These are phyloP conservation scores for Hyperoplus immaculatus DNA, from an alignment of 2,797 vertebrate genomes.

Conservation along the genomic window DNA sequence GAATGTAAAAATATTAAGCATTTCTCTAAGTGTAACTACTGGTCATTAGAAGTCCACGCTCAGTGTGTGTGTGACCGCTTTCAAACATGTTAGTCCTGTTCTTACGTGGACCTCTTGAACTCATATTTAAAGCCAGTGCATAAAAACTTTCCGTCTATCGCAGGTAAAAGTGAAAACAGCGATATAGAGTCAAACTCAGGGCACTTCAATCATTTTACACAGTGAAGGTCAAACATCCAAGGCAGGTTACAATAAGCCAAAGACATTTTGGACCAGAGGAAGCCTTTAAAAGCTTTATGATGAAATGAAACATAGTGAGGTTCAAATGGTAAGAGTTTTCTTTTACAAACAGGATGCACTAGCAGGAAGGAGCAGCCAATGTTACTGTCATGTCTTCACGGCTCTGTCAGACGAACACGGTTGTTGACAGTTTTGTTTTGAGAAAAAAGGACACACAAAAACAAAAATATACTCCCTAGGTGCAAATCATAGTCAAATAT, in stretches of 20 bases:
- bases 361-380: conserved; percentile 20
- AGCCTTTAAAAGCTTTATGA: conserved; percentile 17
- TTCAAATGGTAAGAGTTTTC: conserved; percentile 27
- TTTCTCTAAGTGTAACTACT: neutral
- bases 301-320: conserved; percentile 16
- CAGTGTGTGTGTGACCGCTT: neutral
- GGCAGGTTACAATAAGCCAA: conserved; percentile 11
- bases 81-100: neutral
- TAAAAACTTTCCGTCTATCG: neutral
- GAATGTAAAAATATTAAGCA: neutral
- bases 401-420: conserved; percentile 19
- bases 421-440: conserved; percentile 52
- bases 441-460: conserved; percentile 33
- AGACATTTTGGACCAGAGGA: neutral
- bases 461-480: conserved; percentile 29
- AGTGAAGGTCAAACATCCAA: conserved; percentile 13
- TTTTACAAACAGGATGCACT: conserved; percentile 9
- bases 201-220: conserved; percentile 16
- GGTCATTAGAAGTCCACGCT: neutral
- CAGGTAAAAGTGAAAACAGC: conserved; percentile 1
- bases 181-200: neutral
- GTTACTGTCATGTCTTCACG: conserved; percentile 12
- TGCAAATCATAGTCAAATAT: conserved; percentile 49
- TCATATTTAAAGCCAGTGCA: neutral
- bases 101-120: neutral